Evolutionary conservation across 1,140 invertebrate genomes (phyloP), one percentile per base, ranked within the genome.

Genomic region (Ooceraea biroi): DNA sequence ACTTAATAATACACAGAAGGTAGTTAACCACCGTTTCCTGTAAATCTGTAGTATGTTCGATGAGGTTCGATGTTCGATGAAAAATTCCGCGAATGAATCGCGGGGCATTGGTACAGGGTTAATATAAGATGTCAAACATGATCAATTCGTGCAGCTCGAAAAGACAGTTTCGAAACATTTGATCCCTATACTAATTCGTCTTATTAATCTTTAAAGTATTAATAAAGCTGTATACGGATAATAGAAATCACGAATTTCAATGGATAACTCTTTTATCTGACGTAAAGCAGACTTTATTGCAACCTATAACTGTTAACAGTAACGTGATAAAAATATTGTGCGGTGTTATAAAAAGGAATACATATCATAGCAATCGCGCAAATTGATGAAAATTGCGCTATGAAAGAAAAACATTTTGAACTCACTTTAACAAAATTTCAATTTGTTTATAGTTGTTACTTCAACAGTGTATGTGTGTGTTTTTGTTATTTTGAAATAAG

Each of bases 91-190:
- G 30, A 77, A 41, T 22, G 30, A 77, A 41, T 46, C 2, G 0
- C 3, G 14, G 27, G 19, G 14, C 61, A 41, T 41, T 55, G 63
- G 55, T 14, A 66, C 17, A 66, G 1, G 63, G 41, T 78, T 36
- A 71, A 80, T 71, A 71, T 65, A 22, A 61, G 3, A 58, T 78
- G 12, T 69, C 50, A 69, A 69, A 69, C 3, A 19, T 27, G 27
- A 68, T 68, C 63, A 44, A 41, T 11, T 41, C 19, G 3, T 41
- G 46, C 30, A 0, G 14, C 0, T 55, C 2, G 0, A 68, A 78
- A 71, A 55, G 36, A 50, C 8, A 27, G 30, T 30, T 55, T 3
- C 25, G 22, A 22, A 76, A 22, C 8, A n/a, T 65, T 76, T 69
- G 30, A 77, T 27, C n/a, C n/a, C n/a, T n/a, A 30, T 14, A 8